phyloP scores from a whole-genome alignment of 2,797 vertebrate species.

The Poecilia wingei region DNA sequence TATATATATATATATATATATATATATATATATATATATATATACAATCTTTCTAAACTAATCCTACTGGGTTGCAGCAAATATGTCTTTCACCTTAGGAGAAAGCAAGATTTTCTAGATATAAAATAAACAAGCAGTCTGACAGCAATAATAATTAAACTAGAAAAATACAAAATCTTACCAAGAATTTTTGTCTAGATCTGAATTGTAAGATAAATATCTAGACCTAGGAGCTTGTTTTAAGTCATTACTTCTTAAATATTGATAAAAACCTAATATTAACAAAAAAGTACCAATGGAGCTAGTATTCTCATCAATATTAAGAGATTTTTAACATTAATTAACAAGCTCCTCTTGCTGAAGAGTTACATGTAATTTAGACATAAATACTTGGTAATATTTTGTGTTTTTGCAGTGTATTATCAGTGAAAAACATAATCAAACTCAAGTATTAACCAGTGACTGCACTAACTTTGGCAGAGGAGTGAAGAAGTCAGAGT shows the following conservation, averaged over 20 bases:
- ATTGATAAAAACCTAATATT: no score
- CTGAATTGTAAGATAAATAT: no score
- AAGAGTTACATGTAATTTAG: no score
- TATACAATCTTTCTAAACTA: background rate
- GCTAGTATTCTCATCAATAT: no score
- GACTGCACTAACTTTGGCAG: conserved; percentile 83
- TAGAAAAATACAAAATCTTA: no score
- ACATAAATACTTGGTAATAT: no score
- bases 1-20: no score
- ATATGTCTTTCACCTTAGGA: background rate
- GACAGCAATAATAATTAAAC: background rate
- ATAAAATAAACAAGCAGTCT: background rate
- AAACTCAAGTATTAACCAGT: background rate
- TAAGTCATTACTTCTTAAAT: no score
- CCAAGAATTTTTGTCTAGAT: background rate
- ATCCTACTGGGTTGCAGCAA: background rate
- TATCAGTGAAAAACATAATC: conserved; percentile 5
- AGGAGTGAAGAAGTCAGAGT: conserved; percentile 82
- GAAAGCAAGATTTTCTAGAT: background rate
- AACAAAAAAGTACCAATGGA: no score
- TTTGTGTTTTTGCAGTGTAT: background rate
- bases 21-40: background rate
- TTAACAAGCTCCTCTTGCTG: no score
- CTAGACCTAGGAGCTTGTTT: no score
- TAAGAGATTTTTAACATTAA: no score